These are phyloP conservation scores for Amblyjoppa fuscipennis DNA, from an alignment of 2,888 invertebrate species.

Conservation along the genomic window DNA sequence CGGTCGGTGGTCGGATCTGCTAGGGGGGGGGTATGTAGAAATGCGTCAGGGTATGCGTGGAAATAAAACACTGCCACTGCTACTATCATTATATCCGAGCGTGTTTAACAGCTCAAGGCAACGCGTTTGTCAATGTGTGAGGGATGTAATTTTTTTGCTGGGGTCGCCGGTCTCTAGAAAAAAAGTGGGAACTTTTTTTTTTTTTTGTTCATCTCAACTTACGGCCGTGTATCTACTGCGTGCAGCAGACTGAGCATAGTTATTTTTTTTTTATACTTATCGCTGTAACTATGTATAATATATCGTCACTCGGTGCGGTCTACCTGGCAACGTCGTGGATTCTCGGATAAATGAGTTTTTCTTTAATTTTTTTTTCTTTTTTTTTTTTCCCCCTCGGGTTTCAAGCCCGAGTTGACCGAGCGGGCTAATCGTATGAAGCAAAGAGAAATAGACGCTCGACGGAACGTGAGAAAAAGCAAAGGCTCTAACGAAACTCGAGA, in stretches of 20 bases:
- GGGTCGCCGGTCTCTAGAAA: not conserved
- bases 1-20: too few relatives aligned
- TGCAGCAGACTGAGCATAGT: conserved; percentile 2
- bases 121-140: too few relatives aligned
- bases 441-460: conserved; percentile 1
- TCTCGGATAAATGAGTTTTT: conserved; percentile 69
- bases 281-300: conserved; percentile 1
- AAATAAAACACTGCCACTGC: too few relatives aligned
- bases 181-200: conserved; percentile 23
- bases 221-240: conserved; percentile 9
- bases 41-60: too few relatives aligned
- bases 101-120: too few relatives aligned
- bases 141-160: not conserved
- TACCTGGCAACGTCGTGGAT: conserved; percentile 60
- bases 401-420: conserved; percentile 36
- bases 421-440: conserved; percentile 33
- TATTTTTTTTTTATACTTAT: not conserved
- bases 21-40: too few relatives aligned
- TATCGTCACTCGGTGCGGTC: conserved; percentile 13
- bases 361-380: conserved; percentile 43
- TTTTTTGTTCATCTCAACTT: conserved; percentile 30
- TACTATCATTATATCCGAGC: too few relatives aligned
- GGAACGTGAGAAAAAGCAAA: not conserved
- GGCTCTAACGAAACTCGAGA: conserved; percentile 1
- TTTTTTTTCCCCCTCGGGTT: conserved; percentile 60